Base-by-base conservation (phyloP, 2,113 vertebrate species). In the Felis catus region DNA sequence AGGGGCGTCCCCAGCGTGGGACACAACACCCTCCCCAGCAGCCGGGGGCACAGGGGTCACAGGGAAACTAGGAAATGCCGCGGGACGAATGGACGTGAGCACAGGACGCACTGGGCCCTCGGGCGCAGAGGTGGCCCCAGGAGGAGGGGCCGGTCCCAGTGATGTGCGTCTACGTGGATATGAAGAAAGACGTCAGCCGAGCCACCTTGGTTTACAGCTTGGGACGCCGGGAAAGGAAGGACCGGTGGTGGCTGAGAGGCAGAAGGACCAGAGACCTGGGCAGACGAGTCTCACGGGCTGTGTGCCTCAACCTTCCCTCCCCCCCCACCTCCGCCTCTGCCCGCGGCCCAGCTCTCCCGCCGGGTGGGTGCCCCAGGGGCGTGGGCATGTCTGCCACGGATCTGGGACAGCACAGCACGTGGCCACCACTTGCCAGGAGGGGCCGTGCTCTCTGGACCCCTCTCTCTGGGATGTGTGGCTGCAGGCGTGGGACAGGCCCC, bases 71-170 rank as follows among this genome's bases (percentile, higher is more conserved):
- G 71, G 71, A 29, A 45, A 27, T 12, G 39, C 45, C 39, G 1
- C 6, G 6, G 73, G 39, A 15, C 3, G 6, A 1, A 9, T 29
- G 25, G 73, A 27, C 7, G 7, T 8, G 13, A 39, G 15, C 25
- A 15, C 25, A 29, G 39, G 39, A 25, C 1, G 2, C 21, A 5
- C 71, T 27, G 71, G 23, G 39, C 71, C 39, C 23, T 3, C 5
- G 1, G 71, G 12, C 5, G 0, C 39, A 25, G 39, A 14, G 71
- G 23, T 3, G 2, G 39, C 73, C 13, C 0, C 3, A 15, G 23
- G 6, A 23, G 23, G 71, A 29, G 39, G 39, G 39, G 73, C 45
- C 0, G 13, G 13, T 15, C 39, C 39, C 39, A 29, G 73, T 1
- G 25, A 29, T 25, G 2, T 0, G 3, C 3, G 12, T 7, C 39